These are phyloP conservation scores for Limosa lapponica DNA, from an alignment of 2,797 vertebrate species.

Conservation along the genomic window DNA sequence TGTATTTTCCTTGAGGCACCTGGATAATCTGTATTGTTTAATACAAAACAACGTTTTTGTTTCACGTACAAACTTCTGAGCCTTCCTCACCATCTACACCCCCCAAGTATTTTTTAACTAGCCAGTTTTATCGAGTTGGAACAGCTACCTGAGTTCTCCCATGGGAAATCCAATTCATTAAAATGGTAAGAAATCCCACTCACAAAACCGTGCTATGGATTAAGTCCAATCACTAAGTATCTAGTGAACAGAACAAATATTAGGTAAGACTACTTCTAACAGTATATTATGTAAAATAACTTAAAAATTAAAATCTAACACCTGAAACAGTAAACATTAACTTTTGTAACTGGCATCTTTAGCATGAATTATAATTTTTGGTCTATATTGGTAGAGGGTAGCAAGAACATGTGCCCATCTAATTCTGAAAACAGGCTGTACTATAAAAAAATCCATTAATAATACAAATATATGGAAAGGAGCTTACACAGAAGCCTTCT, in stretches of 20 bases:
- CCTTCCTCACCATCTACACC: not conserved
- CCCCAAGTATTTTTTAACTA: not conserved
- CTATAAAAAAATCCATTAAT: not conserved
- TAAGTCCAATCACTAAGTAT: not conserved
- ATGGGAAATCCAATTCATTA: not conserved
- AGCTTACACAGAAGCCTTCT: not conserved
- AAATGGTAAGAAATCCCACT: not conserved
- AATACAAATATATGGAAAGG: not conserved
- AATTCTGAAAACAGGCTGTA: not conserved
- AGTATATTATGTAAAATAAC: not conserved
- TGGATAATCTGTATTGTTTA: constrained; percentile 89
- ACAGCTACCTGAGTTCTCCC: not conserved
- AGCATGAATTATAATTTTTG: not conserved
- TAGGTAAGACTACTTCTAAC: not conserved
- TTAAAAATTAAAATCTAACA: not conserved
- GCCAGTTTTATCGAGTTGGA: not conserved
- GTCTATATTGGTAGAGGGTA: not conserved
- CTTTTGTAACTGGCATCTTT: not conserved
- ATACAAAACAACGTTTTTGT: constrained; percentile 20
- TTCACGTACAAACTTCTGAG: not conserved
- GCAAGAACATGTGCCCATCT: not conserved
- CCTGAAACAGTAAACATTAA: not conserved
- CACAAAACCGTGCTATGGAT: not conserved
- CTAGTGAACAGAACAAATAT: not conserved
- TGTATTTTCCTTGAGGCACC: constrained; percentile 96